A percentile compares a stretch with the other conserved stretches of the same genome.
phyloP scores from a whole-genome alignment of 1,140 invertebrate species.

The Aphaenogaster floridana region DNA sequence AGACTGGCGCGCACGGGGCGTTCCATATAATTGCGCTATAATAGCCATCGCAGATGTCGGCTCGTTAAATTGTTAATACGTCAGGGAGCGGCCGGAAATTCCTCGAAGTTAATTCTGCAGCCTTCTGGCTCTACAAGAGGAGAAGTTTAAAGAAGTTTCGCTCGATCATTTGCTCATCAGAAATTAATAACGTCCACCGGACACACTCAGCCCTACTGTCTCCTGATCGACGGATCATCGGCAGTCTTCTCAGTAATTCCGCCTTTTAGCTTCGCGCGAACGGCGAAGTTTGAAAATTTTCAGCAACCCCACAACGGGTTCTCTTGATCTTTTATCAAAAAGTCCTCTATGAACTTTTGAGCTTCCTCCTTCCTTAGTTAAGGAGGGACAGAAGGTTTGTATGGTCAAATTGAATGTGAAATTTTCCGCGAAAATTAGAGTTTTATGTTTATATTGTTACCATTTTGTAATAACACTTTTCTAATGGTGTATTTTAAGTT shows the following conservation, averaged over 20 bases:
- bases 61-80: slow-evolving; percentile 83
- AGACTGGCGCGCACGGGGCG: slow-evolving; percentile 12
- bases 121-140: slow-evolving; percentile 7
- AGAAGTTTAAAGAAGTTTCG: slow-evolving; percentile 50
- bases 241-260: neutral
- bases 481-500: too few species aligned
- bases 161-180: slow-evolving; percentile 35
- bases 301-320: too few species aligned
- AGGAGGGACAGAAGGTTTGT: too few species aligned
- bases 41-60: slow-evolving; percentile 83
- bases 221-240: slow-evolving; percentile 11
- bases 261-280: neutral
- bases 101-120: slow-evolving; percentile 69
- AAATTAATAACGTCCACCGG: slow-evolving; percentile 35
- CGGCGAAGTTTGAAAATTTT: neutral
- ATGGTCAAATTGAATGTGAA: too few species aligned
- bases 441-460: too few species aligned
- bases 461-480: too few species aligned
- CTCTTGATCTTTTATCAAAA: slow-evolving; percentile 10
- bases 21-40: slow-evolving; percentile 83
- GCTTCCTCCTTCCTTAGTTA: too few species aligned
- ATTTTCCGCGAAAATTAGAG: too few species aligned
- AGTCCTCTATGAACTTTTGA: neutral
- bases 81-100: slow-evolving; percentile 73
- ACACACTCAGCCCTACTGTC: neutral